Percentiles rank a stretch among this genome's conserved stretches.
These are phyloP conservation scores for Cheilosia scutellata DNA, from an alignment of 2,888 invertebrate species.

Conservation along the genomic window DNA sequence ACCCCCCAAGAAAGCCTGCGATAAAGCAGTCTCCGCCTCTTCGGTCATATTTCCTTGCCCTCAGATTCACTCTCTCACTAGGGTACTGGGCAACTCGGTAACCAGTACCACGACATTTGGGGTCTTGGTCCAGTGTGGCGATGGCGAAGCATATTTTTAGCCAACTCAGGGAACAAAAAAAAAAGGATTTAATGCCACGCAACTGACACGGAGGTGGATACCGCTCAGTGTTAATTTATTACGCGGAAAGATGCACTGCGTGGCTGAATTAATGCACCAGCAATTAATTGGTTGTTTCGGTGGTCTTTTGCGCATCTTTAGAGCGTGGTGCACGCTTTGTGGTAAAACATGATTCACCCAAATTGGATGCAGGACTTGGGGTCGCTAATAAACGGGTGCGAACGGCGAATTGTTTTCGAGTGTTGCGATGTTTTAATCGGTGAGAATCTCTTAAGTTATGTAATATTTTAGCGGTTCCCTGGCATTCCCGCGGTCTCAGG, in stretches of 20 bases:
- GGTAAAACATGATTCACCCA: conserved; percentile 56
- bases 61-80: conserved; percentile 67
- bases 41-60: conserved; percentile 27
- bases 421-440: conserved; percentile 57
- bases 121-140: conserved; percentile 31
- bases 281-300: conserved; percentile 73
- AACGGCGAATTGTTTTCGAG: conserved; percentile 57
- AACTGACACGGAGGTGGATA: conserved; percentile 64
- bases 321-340: conserved; percentile 56
- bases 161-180: not conserved
- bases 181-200: conserved; percentile 56
- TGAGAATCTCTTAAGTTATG: conserved; percentile 61
- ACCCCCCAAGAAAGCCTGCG: conserved; percentile 53
- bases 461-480: conserved; percentile 38
- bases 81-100: conserved; percentile 70
- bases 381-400: conserved; percentile 62
- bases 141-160: conserved; percentile 1
- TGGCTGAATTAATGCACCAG: conserved; percentile 65
- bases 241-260: conserved; percentile 71
- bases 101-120: conserved; percentile 39
- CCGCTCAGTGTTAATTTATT: conserved; percentile 73
- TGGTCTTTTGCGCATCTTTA: conserved; percentile 58
- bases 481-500: conserved; percentile 9
- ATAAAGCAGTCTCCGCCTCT: conserved; percentile 47
- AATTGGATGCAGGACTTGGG: conserved; percentile 3